phyloP scores from a whole-genome alignment of 2,113 vertebrate species.

The Furnarius figulus region DNA sequence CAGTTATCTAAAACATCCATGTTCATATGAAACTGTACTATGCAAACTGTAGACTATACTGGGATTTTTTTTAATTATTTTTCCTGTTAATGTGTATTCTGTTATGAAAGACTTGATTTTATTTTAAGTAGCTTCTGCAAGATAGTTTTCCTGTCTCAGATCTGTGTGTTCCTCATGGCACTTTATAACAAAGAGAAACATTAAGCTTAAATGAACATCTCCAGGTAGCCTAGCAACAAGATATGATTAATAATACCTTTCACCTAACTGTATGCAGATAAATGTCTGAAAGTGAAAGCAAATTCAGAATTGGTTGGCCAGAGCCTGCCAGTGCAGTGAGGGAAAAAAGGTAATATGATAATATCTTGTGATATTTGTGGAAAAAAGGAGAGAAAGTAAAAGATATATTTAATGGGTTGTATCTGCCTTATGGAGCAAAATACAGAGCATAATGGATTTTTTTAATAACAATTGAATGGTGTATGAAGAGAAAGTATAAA shows the following conservation, averaged over 20 bases:
- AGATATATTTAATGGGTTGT: background rate
- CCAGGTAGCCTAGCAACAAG: constrained; percentile 78
- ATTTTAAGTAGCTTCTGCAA: constrained; percentile 10
- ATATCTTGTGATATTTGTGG: constrained; percentile 42
- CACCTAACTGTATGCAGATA: constrained; percentile 69
- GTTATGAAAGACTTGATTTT: background rate
- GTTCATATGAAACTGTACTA: background rate
- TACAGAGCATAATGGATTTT: background rate
- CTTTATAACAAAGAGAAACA: constrained; percentile 71
- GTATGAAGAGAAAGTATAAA: background rate
- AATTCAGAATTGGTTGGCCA: constrained; percentile 65
- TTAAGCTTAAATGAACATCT: constrained; percentile 77
- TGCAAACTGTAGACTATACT: background rate
- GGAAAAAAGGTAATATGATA: constrained; percentile 47
- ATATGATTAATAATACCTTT: constrained; percentile 80
- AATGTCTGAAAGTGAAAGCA: constrained; percentile 68
- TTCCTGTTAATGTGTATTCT: background rate
- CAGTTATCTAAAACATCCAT: background rate
- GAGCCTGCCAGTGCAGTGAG: constrained; percentile 27
- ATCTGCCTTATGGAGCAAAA: constrained; percentile 7
- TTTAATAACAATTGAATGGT: constrained; percentile 6
- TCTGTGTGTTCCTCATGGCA: constrained; percentile 53
- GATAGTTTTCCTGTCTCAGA: constrained; percentile 65
- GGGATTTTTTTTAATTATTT: accelerated
- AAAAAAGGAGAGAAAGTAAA: constrained; percentile 6